Percentiles rank a stretch among this genome's conserved stretches.
phyloP scores from a whole-genome alignment of 2,888 invertebrate species.

The Cremastinae sp. region DNA sequence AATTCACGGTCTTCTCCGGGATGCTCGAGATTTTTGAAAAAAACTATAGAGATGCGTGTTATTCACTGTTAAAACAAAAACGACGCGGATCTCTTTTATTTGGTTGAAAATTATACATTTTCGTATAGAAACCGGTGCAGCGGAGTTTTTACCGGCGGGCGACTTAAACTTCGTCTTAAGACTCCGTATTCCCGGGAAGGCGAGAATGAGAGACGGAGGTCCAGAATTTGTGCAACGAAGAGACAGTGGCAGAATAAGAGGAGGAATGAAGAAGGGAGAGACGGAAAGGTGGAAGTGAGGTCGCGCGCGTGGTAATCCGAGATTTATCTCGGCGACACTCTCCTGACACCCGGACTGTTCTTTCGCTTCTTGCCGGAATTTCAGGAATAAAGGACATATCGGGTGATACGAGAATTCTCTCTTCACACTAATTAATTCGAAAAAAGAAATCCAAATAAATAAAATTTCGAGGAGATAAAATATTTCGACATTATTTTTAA shows the following conservation, averaged over 20 bases:
- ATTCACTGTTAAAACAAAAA: too few relatives aligned
- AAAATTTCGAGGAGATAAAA: too few relatives aligned
- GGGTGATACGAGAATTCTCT: slow-evolving; percentile 41
- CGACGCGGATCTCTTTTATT: too few relatives aligned
- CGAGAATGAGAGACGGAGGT: slow-evolving; percentile 61
- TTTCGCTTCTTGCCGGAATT: slow-evolving; percentile 41
- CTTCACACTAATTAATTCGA: background rate
- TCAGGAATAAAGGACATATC: slow-evolving; percentile 47
- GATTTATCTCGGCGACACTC: slow-evolving; percentile 76
- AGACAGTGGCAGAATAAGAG: slow-evolving; percentile 57
- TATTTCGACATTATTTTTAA: too few relatives aligned
- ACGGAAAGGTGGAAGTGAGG: slow-evolving; percentile 43
- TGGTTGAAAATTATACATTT: too few relatives aligned
- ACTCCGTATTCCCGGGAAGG: background rate
- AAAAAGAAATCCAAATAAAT: slow-evolving; percentile 14
- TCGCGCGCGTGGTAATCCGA: slow-evolving; percentile 74
- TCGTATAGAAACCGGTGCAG: too few relatives aligned
- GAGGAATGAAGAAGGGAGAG: slow-evolving; percentile 63
- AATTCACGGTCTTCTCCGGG: too few relatives aligned
- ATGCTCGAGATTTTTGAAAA: too few relatives aligned
- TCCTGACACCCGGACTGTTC: slow-evolving; percentile 65
- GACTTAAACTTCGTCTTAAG: too few relatives aligned
- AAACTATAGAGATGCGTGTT: too few relatives aligned
- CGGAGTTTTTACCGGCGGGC: too few relatives aligned
- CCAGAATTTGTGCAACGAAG: slow-evolving; percentile 52